Evolutionary conservation across 2,888 invertebrate genomes (phyloP).

Genomic region (Sminthurinus aureus): DNA sequence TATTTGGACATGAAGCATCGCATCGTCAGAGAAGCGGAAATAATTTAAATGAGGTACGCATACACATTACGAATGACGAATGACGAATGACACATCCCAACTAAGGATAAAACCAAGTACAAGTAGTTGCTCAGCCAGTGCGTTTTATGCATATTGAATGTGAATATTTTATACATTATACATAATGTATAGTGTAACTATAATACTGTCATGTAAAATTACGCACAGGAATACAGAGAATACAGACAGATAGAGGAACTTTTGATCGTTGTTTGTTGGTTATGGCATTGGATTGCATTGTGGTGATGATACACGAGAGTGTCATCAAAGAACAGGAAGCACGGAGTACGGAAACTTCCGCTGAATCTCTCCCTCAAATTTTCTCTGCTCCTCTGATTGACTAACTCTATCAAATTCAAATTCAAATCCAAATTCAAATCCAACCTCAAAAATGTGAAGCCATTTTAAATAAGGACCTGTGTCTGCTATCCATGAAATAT

Average conservation of each 20-base stretch:
- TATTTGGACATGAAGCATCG: neutral
- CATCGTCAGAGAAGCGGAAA: conserved; percentile 18
- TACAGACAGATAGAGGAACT: too few relatives aligned
- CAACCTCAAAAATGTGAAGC: neutral
- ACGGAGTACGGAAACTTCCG: conserved; percentile 36
- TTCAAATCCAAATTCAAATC: neutral
- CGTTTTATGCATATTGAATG: too few relatives aligned
- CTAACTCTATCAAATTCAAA: too few relatives aligned
- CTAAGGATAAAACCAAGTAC: too few relatives aligned
- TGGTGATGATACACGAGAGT: conserved; percentile 12
- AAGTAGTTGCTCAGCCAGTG: too few relatives aligned
- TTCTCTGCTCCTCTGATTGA: neutral
- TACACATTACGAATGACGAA: too few relatives aligned
- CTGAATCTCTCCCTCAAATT: neutral
- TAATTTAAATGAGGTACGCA: conserved; percentile 6
- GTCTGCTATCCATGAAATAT: too few relatives aligned
- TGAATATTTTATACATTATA: too few relatives aligned
- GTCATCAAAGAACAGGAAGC: conserved; percentile 34
- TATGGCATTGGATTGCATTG: neutral
- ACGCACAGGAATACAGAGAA: neutral
- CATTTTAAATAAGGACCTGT: too few relatives aligned
- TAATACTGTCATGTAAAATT: neutral
- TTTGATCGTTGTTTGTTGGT: too few relatives aligned
- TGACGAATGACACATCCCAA: too few relatives aligned
- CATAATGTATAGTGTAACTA: neutral